phyloP scores from a whole-genome alignment of 2,113 vertebrate species.

The Apodemus sylvaticus region DNA sequence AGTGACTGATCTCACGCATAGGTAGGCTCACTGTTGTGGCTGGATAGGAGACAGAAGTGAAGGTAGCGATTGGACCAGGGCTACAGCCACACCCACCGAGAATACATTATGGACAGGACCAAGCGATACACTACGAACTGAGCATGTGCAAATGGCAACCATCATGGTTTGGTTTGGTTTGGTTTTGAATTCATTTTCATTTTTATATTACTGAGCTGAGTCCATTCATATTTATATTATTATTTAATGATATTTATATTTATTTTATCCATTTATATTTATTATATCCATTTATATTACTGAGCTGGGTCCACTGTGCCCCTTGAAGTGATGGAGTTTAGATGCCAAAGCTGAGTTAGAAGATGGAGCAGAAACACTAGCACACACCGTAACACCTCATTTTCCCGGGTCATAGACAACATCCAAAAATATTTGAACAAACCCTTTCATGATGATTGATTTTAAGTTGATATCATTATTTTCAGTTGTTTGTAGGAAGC shows the following conservation, averaged over 20 bases:
- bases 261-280: no score
- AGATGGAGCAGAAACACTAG: not conserved
- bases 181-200: not conserved
- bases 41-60: accelerated
- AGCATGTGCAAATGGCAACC: accelerated
- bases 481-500: slow-evolving; percentile 40
- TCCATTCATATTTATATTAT: no score
- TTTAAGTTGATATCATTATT: slow-evolving; percentile 47
- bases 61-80: accelerated
- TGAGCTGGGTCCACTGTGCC: accelerated
- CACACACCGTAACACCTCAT: not conserved
- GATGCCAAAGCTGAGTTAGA: not conserved
- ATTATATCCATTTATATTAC: no score
- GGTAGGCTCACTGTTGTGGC: not conserved
- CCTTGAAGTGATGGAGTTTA: not conserved
- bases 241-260: no score
- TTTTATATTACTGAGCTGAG: not conserved
- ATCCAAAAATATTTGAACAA: slow-evolving; percentile 3
- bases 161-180: not conserved
- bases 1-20: accelerated
- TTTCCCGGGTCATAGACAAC: slow-evolving; percentile 54
- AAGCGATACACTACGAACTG: accelerated
- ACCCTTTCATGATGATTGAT: not conserved
- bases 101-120: accelerated
- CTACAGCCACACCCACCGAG: not conserved